Conservation (phyloP, 1,140 invertebrate species). For the Scaptodrosophila lebanonensis region DNA sequence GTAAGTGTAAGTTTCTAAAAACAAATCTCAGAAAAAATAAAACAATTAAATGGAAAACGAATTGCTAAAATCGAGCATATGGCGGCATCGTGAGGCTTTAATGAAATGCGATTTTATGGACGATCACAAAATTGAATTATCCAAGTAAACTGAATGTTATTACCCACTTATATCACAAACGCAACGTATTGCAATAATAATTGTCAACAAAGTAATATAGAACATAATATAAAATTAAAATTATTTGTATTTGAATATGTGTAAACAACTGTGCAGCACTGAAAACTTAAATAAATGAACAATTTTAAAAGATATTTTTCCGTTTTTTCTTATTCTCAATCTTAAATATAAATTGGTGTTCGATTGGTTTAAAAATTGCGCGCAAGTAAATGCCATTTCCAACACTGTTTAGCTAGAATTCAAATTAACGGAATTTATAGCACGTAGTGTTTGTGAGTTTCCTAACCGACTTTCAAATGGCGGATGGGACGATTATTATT, state of each 20-base stretch:
- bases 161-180: constrained; percentile 5
- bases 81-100: constrained; percentile 32
- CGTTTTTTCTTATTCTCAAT: no score
- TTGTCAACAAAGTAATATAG: constrained; percentile 5
- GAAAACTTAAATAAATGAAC: constrained; percentile 48
- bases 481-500: no score
- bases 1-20: no score
- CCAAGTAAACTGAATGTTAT: constrained; percentile 6
- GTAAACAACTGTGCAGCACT: constrained; percentile 49
- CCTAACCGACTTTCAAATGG: no score
- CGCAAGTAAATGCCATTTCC: no score
- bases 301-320: no score
- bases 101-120: constrained; percentile 10
- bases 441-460: no score
- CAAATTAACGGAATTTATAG: no score
- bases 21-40: no score
- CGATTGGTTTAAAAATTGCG: no score
- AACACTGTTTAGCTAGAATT: no score
- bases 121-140: constrained; percentile 25
- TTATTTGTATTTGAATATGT: constrained; percentile 34
- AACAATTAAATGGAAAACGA: constrained; percentile 11
- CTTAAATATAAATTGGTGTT: no score
- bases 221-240: constrained; percentile 10
- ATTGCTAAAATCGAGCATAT: constrained; percentile 15
- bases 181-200: constrained; percentile 12